These are phyloP conservation scores for human (Homo sapiens) DNA, from an alignment of 2,113 vertebrate genomes.

Conservation along the genomic window DNA sequence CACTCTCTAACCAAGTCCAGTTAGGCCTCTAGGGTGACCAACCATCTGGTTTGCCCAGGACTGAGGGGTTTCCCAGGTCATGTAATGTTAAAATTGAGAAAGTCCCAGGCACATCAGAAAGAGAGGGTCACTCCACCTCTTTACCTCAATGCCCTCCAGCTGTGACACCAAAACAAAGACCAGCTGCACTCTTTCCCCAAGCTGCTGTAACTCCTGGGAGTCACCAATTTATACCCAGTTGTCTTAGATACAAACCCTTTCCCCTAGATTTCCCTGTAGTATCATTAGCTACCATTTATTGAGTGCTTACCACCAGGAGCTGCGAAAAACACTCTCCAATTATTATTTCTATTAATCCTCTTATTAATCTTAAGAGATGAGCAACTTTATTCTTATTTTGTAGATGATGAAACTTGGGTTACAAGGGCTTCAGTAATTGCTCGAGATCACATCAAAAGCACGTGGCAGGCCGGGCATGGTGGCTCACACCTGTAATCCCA, in stretches of 20 bases:
- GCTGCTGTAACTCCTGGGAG: background rate
- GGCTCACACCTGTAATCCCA: too few relatives aligned
- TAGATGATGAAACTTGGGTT: background rate
- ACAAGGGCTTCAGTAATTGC: background rate
- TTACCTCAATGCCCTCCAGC: background rate
- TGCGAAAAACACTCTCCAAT: background rate
- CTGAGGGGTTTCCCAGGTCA: background rate
- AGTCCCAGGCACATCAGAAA: background rate
- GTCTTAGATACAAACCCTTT: background rate
- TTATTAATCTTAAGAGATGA: conserved; percentile 11
- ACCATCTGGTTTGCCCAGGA: background rate
- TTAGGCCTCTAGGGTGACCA: background rate
- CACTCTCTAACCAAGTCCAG: background rate
- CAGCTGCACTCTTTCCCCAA: background rate
- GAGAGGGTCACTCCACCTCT: background rate
- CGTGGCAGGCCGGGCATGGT: too few relatives aligned
- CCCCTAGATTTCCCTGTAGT: background rate
- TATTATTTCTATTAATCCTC: background rate
- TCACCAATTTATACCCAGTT: background rate
- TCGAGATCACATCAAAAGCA: background rate
- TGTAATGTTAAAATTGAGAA: background rate
- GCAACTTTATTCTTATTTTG: background rate
- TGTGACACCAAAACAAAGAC: background rate
- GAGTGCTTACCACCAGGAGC: background rate
- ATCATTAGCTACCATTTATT: background rate